Evolutionary conservation across 2,888 invertebrate genomes (phyloP), one percentile per base, ranked within the genome.

Genomic region (Venusia cambrica): DNA sequence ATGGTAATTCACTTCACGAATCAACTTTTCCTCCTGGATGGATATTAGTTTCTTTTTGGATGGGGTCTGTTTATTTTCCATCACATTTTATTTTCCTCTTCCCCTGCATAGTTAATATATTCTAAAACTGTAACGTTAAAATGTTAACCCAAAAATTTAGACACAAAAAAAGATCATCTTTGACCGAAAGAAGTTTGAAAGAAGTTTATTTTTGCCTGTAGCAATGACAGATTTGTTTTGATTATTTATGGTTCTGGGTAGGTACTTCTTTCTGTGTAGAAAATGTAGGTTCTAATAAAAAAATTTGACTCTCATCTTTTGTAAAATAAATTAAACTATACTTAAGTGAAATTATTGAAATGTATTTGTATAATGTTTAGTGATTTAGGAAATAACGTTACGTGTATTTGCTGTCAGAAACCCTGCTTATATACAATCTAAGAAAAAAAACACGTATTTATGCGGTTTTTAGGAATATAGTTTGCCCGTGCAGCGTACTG

Each of bases 1-100:
- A 45, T 75, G 70, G 74, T 73, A 77, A 48, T 76, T 61, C 45
- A 73, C 58, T 63, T 76, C 61, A 40, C 73, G 67, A 52, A 73
- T 62, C 27, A 75, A 57, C 57, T 78, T 81, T 55, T 81, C 79
- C 59, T 81, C 75, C 54, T 73, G 66, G 62, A 71, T 75, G 63
- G 73, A 67, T 62, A 73, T 57, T 59, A 73, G 63, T 57, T 76
- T 77, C 54, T 73, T 79, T 59, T 76, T 75, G 42, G 77, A 79
- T 70, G 74, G 70, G 62, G 61, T 58, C 64, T 73, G 68, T 65
- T 80, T 83, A 83, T 74, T 74, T 81, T 84, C 85, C 85, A 87
- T 87, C 68, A 84, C 85, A 83, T 79, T 71, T 73, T 75, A 77
- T 71, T 80, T 70, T 78, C 57, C 64, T 78, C 66, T 65, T 76